Evolutionary conservation across 2,797 vertebrate genomes (phyloP).

Genomic region (Peromyscus nudipes): DNA sequence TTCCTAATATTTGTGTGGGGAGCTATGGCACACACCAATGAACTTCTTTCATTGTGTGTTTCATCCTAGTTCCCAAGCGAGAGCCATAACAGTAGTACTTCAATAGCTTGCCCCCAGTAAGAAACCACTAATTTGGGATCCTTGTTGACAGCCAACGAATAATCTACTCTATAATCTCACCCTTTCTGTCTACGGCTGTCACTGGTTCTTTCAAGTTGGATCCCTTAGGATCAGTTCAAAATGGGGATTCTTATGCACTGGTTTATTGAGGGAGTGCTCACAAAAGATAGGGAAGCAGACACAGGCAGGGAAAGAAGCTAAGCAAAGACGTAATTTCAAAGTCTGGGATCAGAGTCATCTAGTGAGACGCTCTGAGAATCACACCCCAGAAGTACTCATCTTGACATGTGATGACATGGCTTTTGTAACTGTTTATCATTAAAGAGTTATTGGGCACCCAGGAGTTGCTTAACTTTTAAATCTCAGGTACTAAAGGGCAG

Average conservation of each 20-base stretch:
- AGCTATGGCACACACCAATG: neutral
- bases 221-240: conserved; percentile 5
- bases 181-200: neutral
- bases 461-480: conserved; percentile 25
- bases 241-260: neutral
- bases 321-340: conserved; percentile 43
- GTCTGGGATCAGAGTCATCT: neutral
- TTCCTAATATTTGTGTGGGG: conserved; percentile 5
- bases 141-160: neutral
- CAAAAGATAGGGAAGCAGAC: conserved; percentile 47
- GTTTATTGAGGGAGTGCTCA: neutral
- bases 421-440: conserved; percentile 36
- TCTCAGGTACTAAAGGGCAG: neutral
- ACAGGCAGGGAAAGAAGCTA: neutral
- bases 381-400: neutral
- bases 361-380: neutral
- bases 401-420: neutral
- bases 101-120: neutral
- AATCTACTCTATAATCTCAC: conserved; percentile 6
- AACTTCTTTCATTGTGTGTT: conserved; percentile 22
- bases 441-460: neutral
- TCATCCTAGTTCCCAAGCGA: neutral
- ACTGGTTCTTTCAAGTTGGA: neutral
- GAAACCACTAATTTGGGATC: neutral
- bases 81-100: neutral